Percentiles rank a stretch among this genome's conserved stretches.
phyloP scores from a whole-genome alignment of 2,888 invertebrate species.

The Megalurothrips usitatus region DNA sequence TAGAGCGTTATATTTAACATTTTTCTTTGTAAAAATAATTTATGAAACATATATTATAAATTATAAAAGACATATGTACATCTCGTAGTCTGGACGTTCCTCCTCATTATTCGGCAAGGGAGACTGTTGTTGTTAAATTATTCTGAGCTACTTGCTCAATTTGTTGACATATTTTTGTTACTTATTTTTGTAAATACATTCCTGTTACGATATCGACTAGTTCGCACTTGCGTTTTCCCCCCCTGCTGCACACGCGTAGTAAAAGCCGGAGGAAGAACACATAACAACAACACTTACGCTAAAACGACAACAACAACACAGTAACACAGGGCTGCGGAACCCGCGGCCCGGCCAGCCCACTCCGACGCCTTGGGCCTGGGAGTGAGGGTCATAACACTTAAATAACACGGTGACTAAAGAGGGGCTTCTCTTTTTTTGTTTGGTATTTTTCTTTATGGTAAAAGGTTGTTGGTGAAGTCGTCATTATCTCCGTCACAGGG shows the following conservation, averaged over 20 bases:
- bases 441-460: neutral
- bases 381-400: neutral
- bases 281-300: neutral
- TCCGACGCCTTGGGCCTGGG: neutral
- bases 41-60: slow-evolving; percentile 24
- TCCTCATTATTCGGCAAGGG: neutral
- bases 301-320: slow-evolving; percentile 14
- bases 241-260: neutral
- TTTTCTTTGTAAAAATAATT: slow-evolving; percentile 22
- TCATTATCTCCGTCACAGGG: slow-evolving; percentile 7
- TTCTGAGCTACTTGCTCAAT: neutral
- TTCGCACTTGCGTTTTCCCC: neutral
- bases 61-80: slow-evolving; percentile 21
- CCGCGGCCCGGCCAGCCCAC: neutral
- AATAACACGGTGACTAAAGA: slow-evolving; percentile 13
- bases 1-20: slow-evolving; percentile 23
- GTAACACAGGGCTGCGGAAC: no score
- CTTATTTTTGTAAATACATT: slow-evolving; percentile 9
- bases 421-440: neutral
- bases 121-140: slow-evolving; percentile 17
- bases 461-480: neutral
- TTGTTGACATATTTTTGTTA: slow-evolving; percentile 6
- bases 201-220: slow-evolving; percentile 15
- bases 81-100: slow-evolving; percentile 16
- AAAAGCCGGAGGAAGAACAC: neutral